phyloP scores from a whole-genome alignment of 2,113 vertebrate species.

The Neomonachus schauinslandi region DNA sequence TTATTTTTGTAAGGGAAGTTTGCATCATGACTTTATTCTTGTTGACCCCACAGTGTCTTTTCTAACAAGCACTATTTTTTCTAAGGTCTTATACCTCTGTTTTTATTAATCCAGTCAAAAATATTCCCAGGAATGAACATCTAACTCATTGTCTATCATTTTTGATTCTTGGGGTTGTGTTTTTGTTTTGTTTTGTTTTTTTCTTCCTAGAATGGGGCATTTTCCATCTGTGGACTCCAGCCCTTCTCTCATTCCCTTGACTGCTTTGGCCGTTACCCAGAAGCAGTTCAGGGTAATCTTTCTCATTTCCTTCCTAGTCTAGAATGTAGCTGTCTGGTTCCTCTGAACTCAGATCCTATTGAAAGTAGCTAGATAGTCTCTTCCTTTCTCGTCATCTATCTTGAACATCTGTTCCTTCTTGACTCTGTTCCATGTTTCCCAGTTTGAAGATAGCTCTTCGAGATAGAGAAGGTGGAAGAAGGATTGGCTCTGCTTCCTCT shows the following conservation, averaged over 20 bases:
- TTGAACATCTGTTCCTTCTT: conserved; percentile 50
- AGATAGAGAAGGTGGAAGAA: conserved; percentile 45
- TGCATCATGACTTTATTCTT: not conserved
- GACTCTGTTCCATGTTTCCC: conserved; percentile 57
- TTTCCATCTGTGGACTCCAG: not conserved
- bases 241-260: not conserved
- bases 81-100: not conserved
- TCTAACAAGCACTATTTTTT: not conserved
- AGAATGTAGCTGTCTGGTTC: conserved; percentile 11
- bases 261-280: not conserved
- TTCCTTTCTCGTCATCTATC: conserved; percentile 51
- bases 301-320: conserved; percentile 14
- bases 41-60: not conserved
- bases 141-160: not conserved
- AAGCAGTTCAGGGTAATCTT: not conserved
- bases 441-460: conserved; percentile 53
- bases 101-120: conserved; percentile 18
- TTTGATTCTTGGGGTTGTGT: not conserved
- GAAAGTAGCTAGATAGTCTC: not conserved
- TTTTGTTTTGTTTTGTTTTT: not conserved
- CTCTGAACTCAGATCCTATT: conserved; percentile 24
- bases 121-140: conserved; percentile 5
- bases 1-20: not conserved
- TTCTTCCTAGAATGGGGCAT: not conserved
- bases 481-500: not conserved